Conservation (phyloP, 2,888 invertebrate species). For the Drosophila glabriapex region DNA sequence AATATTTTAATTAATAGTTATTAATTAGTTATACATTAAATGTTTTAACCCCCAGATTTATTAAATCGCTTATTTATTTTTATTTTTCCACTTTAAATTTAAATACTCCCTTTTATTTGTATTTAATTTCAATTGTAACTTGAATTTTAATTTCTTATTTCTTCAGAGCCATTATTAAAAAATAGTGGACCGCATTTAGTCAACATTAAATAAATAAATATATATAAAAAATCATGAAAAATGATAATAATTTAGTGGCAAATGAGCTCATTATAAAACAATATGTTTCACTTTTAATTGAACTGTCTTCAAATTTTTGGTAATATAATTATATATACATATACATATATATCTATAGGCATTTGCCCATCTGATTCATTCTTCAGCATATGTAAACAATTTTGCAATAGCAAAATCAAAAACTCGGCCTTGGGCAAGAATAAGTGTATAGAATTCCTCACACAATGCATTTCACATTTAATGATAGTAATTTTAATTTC, state of each 20-base stretch:
- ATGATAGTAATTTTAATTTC: background rate
- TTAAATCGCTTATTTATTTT: background rate
- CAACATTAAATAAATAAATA: background rate
- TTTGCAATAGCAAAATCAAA: background rate
- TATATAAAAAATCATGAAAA: background rate
- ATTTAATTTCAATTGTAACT: background rate
- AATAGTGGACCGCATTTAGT: background rate
- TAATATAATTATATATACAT: background rate
- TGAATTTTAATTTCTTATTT: background rate
- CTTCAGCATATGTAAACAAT: background rate
- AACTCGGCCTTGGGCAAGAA: background rate
- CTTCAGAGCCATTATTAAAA: background rate
- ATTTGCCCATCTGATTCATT: background rate
- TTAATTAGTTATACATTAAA: too few species aligned
- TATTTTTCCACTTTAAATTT: background rate
- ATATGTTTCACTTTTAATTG: background rate
- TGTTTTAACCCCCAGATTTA: accelerated
- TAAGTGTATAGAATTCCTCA: background rate
- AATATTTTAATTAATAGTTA: too few species aligned
- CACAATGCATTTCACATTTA: background rate
- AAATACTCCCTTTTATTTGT: background rate
- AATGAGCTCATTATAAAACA: background rate
- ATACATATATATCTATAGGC: background rate
- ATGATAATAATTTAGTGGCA: background rate
- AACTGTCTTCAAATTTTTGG: background rate